Conservation (phyloP, 2,888 invertebrate genomes). For the Megastigmus dorsalis region DNA sequence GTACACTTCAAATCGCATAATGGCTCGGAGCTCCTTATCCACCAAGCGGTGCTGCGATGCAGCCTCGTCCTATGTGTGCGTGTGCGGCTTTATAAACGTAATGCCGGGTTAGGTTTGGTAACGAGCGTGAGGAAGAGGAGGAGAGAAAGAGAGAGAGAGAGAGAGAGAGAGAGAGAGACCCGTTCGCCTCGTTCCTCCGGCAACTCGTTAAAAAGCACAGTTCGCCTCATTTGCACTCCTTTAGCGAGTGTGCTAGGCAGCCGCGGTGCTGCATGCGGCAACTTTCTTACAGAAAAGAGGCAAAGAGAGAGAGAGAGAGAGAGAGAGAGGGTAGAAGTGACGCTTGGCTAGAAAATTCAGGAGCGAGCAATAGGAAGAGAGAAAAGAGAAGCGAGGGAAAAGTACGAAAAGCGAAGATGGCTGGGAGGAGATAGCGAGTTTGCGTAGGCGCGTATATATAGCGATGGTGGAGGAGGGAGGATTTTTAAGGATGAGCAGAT, state of each 20-base stretch:
- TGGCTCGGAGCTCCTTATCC: neutral
- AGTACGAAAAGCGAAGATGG: too few relatives aligned
- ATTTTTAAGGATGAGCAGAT: too few relatives aligned
- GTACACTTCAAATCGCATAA: slow-evolving; percentile 23
- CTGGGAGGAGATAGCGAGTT: too few relatives aligned
- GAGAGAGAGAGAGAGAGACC: too few relatives aligned
- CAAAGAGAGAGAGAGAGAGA: neutral
- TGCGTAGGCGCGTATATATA: too few relatives aligned
- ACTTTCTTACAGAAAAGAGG: slow-evolving; percentile 6
- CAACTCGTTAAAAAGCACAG: slow-evolving; percentile 64
- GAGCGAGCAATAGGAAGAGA: too few relatives aligned
- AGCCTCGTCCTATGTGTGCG: too few relatives aligned
- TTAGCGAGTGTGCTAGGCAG: slow-evolving; percentile 32
- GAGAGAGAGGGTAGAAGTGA: neutral
- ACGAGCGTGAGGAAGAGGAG: neutral
- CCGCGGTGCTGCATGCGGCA: neutral
- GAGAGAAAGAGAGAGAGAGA: too few relatives aligned
- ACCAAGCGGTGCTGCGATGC: neutral
- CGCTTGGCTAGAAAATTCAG: too few relatives aligned
- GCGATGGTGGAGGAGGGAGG: too few relatives aligned
- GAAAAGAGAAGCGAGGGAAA: too few relatives aligned
- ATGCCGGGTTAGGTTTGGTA: slow-evolving; percentile 7
- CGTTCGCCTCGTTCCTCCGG: slow-evolving; percentile 43
- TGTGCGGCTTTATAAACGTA: neutral
- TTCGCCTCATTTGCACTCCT: slow-evolving; percentile 63